phyloP scores from a whole-genome alignment of 2,113 vertebrate species.

The Pseudonaja textilis region DNA sequence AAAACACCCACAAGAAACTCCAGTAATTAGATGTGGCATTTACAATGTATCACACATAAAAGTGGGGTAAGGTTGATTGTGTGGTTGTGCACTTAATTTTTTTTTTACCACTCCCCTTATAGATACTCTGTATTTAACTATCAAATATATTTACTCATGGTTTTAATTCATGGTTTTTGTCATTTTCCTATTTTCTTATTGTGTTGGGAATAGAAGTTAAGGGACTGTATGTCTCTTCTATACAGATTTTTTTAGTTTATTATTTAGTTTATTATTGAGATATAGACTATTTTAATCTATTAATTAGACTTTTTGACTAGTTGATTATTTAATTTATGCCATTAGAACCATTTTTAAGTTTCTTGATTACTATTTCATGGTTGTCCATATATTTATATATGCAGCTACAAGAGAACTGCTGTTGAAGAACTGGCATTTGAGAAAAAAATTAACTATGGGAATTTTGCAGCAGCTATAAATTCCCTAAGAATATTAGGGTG shows the following conservation, averaged over 20 bases:
- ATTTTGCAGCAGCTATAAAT: not conserved
- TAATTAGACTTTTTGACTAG: not conserved
- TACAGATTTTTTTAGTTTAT: not conserved
- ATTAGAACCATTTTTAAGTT: not conserved
- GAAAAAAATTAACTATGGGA: not conserved
- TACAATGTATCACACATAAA: not conserved
- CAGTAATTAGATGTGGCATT: not conserved
- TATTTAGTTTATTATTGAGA: too few relatives aligned
- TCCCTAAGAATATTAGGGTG: not conserved
- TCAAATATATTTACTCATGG: not conserved
- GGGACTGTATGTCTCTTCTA: not conserved
- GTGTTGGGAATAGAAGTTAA: not conserved
- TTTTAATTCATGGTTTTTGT: not conserved
- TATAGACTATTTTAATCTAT: too few relatives aligned
- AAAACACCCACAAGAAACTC: constrained; percentile 6
- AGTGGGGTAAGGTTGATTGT: not conserved
- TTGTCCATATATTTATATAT: not conserved
- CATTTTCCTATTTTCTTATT: not conserved
- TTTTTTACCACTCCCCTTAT: not conserved
- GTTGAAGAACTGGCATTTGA: not conserved
- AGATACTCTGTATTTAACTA: not conserved
- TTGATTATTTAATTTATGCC: not conserved
- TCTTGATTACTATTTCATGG: not conserved
- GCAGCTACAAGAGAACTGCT: not conserved
- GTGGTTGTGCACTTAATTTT: not conserved